Evolutionary conservation across 2,113 vertebrate species (phyloP).

Genomic region (Crypturellus undulatus): DNA sequence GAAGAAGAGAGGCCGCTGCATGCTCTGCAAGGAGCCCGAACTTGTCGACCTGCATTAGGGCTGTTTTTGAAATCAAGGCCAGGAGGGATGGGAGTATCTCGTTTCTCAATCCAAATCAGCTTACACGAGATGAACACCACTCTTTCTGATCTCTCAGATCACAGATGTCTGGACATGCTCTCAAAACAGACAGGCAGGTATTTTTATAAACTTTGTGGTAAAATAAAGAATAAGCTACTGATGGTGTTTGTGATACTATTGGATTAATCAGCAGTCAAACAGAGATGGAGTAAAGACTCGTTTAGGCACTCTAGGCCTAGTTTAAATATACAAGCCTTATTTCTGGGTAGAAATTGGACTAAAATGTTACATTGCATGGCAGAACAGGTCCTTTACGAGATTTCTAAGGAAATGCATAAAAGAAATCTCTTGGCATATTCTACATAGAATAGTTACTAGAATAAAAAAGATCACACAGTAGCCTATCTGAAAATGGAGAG

Average conservation of each 20-base stretch:
- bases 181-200: background rate
- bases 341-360: background rate
- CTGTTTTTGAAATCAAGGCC: slow-evolving; percentile 36
- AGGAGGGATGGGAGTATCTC: background rate
- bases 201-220: background rate
- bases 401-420: background rate
- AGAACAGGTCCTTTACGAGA: background rate
- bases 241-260: background rate
- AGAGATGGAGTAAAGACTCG: background rate
- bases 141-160: background rate
- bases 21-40: background rate
- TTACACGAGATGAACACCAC: background rate
- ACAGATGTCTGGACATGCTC: background rate
- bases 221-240: background rate
- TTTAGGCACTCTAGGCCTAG: background rate
- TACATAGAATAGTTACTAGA: background rate
- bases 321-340: background rate
- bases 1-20: background rate
- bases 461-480: background rate
- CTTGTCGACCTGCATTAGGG: background rate
- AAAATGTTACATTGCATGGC: background rate
- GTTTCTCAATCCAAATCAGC: slow-evolving; percentile 39
- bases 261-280: background rate
- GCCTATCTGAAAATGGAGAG: background rate
- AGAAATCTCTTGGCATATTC: background rate